Percentiles rank a stretch among this genome's conserved stretches.
phyloP scores from a whole-genome alignment of 2,113 vertebrate species.

The Amazona vittata region DNA sequence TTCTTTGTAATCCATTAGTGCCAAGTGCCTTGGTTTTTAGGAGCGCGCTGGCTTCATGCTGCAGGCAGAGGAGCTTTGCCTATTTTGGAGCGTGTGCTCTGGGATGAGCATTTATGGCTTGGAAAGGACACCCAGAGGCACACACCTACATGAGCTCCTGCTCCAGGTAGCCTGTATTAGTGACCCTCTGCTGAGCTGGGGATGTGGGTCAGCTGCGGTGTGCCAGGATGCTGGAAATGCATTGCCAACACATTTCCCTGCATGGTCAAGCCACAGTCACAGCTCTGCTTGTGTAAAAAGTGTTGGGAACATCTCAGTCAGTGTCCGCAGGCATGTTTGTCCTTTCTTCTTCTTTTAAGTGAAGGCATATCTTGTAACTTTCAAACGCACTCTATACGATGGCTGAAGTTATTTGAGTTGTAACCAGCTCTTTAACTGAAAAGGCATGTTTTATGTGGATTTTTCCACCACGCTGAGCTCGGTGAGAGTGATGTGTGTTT shows the following conservation, averaged over 20 bases:
- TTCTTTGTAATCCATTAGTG: neutral
- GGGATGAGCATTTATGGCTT: neutral
- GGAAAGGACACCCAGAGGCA: too few species aligned
- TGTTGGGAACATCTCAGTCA: accelerated
- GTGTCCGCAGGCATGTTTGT: neutral
- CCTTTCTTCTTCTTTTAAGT: neutral
- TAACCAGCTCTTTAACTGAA: neutral
- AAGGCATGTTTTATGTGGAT: neutral
- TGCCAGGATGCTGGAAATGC: neutral
- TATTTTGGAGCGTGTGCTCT: accelerated
- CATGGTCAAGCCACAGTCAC: neutral
- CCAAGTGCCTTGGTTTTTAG: neutral
- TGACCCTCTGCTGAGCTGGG: neutral
- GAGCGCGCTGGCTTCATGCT: too few species aligned
- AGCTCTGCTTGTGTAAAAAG: neutral
- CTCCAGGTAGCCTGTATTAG: neutral
- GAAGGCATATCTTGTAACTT: neutral
- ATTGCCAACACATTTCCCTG: neutral
- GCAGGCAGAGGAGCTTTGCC: neutral
- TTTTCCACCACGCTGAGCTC: neutral
- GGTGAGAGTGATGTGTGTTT: neutral
- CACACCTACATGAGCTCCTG: accelerated
- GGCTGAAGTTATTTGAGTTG: neutral
- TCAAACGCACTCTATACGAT: neutral
- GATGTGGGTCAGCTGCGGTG: too few species aligned